These are phyloP conservation scores for Liolophura sinensis DNA, from an alignment of 1,140 invertebrate species.

Conservation along the genomic window DNA sequence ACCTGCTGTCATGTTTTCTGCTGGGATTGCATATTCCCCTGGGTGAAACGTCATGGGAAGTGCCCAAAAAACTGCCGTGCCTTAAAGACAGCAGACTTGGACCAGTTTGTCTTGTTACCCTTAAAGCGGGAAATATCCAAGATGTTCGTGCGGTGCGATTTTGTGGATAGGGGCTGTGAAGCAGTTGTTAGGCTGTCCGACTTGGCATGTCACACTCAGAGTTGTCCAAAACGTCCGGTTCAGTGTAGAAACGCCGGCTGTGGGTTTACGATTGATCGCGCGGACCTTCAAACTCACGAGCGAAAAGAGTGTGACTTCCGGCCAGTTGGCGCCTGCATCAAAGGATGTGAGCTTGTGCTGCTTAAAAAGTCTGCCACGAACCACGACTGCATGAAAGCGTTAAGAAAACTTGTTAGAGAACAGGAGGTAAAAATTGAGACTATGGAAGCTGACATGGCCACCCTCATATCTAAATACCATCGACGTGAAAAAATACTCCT, in stretches of 20 bases:
- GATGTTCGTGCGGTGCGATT: constrained; percentile 35
- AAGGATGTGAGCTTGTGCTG: constrained; percentile 34
- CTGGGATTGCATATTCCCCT: constrained; percentile 38
- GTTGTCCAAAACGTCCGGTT: constrained; percentile 28
- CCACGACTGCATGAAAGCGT: constrained; percentile 32
- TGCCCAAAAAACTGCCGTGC: constrained; percentile 31
- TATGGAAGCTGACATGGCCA: constrained; percentile 27
- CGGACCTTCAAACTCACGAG: constrained; percentile 28
- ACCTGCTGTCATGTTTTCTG: constrained; percentile 41
- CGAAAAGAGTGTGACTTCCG: constrained; percentile 21
- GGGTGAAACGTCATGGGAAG: constrained; percentile 29
- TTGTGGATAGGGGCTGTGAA: constrained; percentile 24
- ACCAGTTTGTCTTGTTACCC: constrained; percentile 22
- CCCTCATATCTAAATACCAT: constrained; percentile 15
- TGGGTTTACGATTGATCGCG: constrained; percentile 9
- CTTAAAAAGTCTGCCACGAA: constrained; percentile 14
- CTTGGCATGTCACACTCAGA: constrained; percentile 22
- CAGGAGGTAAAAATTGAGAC: constrained; percentile 27
- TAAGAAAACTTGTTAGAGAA: constrained; percentile 21
- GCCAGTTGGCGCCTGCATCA: constrained; percentile 28
- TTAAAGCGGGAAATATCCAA: constrained; percentile 32
- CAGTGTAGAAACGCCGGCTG: constrained; percentile 29
- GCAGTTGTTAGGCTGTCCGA: constrained; percentile 25
- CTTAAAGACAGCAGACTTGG: constrained; percentile 27
- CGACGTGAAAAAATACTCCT: constrained; percentile 32